Conservation (phyloP, 2,888 invertebrate genomes). For the Drosophila fulvimacula region DNA sequence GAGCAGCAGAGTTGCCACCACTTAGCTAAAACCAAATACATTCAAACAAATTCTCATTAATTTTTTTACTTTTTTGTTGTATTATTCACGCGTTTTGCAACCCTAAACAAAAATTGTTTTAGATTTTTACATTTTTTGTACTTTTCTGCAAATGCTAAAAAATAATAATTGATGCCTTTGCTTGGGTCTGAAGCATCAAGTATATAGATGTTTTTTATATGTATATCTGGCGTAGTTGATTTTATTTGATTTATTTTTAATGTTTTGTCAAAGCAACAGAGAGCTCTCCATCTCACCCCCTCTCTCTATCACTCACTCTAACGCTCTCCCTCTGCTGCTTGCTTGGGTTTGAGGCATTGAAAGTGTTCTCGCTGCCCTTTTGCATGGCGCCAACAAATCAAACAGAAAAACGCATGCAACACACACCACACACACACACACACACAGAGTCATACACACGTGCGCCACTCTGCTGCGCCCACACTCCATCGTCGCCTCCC, state of each 20-base stretch:
- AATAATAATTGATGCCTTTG: conserved; percentile 70
- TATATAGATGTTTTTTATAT: neutral
- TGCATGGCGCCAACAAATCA: conserved; percentile 80
- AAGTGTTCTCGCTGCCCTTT: conserved; percentile 64
- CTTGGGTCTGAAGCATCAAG: conserved; percentile 10
- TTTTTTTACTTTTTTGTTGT: conserved; percentile 9
- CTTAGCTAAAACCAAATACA: conserved; percentile 13
- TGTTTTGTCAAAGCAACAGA: conserved; percentile 61
- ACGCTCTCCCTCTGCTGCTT: conserved; percentile 5
- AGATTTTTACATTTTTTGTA: neutral
- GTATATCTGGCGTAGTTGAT: conserved; percentile 45
- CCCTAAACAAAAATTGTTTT: conserved; percentile 10
- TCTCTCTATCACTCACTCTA: neutral
- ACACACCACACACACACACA: neutral
- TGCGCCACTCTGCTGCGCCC: conserved; percentile 32
- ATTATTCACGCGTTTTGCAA: conserved; percentile 26
- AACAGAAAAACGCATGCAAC: conserved; percentile 73
- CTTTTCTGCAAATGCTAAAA: conserved; percentile 10
- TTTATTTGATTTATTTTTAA: conserved; percentile 78
- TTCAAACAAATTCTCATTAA: conserved; percentile 33
- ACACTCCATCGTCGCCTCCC: conserved; percentile 5
- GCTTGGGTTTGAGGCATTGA: conserved; percentile 42
- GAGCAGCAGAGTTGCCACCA: conserved; percentile 1
- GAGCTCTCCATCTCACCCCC: neutral
- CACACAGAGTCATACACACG: conserved; percentile 2